These are phyloP conservation scores for Strix uralensis DNA, from an alignment of 2,113 vertebrate genomes.

Conservation along the genomic window DNA sequence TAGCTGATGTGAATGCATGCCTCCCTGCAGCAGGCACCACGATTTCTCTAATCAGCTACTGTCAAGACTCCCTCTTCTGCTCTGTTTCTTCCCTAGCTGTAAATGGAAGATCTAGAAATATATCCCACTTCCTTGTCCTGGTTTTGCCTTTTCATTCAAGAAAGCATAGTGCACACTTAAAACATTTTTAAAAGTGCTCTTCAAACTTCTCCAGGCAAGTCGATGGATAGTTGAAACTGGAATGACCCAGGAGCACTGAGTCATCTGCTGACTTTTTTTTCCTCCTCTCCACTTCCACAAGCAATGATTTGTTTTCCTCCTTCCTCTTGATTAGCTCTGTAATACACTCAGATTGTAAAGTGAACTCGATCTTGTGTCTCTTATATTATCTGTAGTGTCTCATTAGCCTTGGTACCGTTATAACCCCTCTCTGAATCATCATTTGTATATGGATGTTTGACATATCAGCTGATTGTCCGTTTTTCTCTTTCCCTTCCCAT, in stretches of 20 bases:
- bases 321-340: slow-evolving; percentile 30
- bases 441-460: slow-evolving; percentile 16
- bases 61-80: not conserved
- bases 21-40: not conserved
- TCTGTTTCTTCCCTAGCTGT: not conserved
- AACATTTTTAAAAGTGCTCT: not conserved
- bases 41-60: not conserved
- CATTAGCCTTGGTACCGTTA: not conserved
- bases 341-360: slow-evolving; percentile 28
- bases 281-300: not conserved
- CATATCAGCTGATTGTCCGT: not conserved
- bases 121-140: not conserved
- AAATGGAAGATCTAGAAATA: not conserved
- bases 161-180: not conserved
- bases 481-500: not conserved
- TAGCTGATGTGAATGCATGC: not conserved
- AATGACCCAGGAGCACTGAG: not conserved
- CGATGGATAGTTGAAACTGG: not conserved
- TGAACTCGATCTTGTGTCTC: not conserved
- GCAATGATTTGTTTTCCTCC: slow-evolving; percentile 33
- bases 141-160: not conserved
- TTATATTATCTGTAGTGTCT: slow-evolving; percentile 23
- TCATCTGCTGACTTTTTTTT: not conserved
- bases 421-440: slow-evolving; percentile 24
- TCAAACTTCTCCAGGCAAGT: not conserved